Base-by-base conservation (phyloP, 2,113 vertebrate genomes). In the Nyctibius bracteatus region DNA sequence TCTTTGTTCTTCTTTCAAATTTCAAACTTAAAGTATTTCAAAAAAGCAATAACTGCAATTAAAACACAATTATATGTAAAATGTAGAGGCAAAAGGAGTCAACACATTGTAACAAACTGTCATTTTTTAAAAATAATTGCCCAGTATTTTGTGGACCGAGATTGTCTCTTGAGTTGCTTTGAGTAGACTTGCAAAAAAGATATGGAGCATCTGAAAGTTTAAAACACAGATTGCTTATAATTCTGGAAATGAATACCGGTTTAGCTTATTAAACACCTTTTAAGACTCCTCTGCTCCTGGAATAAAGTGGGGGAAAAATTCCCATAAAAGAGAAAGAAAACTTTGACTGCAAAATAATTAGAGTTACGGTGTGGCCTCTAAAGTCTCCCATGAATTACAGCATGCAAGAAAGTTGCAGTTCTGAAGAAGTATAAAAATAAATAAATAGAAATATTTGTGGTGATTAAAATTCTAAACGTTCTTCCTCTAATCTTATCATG, bases 201-300 rank as follows among this genome's bases (percentile, higher is more conserved):
- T 55, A 54, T 41, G 39, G 62, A 90, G 21, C 74, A 80, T 73
- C 67, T 96, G 59, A 82, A 96, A 87, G 52, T 94, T 93, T 86
- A 73, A 88, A 52, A 35, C 18, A 75, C 43, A 91, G 44, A 47
- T 85, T 39, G 10, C 66, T 71, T 80, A 14, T 63, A 24, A 75
- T 92, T 88, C 84, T 92, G 82, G 57, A 47, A 74, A 41, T 81
- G 14, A 77, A 41, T 92, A 92, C 71, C 92, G 52, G 83, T 89
- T 88, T 93, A 96, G 70, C 41, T 95, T 90, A 94, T 92, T 95
- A 95, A 97, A 92, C 49, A 87, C 43, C 83, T 96, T 94, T 93
- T 87, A 97, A 94, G 70, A 82, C 55, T 88, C 61, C 91, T 37
- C n/a, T 97, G 81, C 94, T 94, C 52, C 86, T 94, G 62, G 71